Base-by-base conservation (phyloP, 2,888 invertebrate genomes). In the Luffia ferchaultella region DNA sequence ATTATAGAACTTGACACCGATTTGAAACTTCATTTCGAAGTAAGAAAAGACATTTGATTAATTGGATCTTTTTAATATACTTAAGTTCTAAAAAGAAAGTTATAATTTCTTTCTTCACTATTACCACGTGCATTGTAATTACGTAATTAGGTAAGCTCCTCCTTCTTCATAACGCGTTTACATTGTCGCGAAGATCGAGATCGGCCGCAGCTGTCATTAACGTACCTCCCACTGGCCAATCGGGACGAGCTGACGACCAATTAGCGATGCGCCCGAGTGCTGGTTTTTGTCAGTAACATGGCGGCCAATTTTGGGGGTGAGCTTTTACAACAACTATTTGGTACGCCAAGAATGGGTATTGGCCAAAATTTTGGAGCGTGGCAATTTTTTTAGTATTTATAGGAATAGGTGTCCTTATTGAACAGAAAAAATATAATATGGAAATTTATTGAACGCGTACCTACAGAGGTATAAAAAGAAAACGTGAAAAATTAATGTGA, bases 191-290 rank as follows among this genome's bases (percentile, higher is more conserved):
- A 3, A n/a, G n/a, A n/a, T n/a, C n/a, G n/a, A n/a, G n/a, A n/a
- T n/a, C n/a, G n/a, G n/a, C n/a, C n/a, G n/a, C n/a, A n/a, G 30
- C 30, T 12, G 30, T 30, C 30, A 30, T 30, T 30, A 30, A 12
- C 69, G 76, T 67, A 55, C 72, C 73, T 71, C 74, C 71, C 68
- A 64, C 58, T 70, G 64, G 58, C 79, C 82, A 78, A 78, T 76
- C 67, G 66, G 65, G 64, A 61, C 59, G 59, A 71, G 60, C 60
- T 62, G 63, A 63, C 64, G 67, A 65, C 80, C 82, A 82, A 80
- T 83, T 82, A 79, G 72, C 65, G 57, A 54, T 49, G 30, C 30
- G 30, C 30, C 5, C 5, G 30, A 30, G 30, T 30, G 12, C 30
- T 3, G 5, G 30, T 12, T 30, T 30, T 30, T 30, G 3, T 3